phyloP scores from a whole-genome alignment of 1,140 invertebrate genomes.

The Apis cerana region DNA sequence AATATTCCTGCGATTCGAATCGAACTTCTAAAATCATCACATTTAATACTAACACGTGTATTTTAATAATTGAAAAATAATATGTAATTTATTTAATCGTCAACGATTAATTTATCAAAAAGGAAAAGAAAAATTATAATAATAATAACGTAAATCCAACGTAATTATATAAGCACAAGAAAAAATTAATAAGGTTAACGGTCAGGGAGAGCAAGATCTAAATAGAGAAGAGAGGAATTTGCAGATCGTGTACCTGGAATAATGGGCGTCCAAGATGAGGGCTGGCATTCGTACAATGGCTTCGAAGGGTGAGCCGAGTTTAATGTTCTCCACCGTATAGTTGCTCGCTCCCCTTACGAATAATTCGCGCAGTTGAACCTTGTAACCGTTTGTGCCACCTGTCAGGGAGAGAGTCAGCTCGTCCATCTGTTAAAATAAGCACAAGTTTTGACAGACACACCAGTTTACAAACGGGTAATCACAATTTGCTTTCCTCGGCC shows the following conservation, averaged over 20 bases:
- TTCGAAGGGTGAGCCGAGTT: slow-evolving; percentile 85
- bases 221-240: slow-evolving; percentile 2
- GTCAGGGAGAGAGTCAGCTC: slow-evolving; percentile 86
- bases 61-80: too few relatives aligned
- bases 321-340: slow-evolving; percentile 85
- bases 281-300: slow-evolving; percentile 85
- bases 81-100: not conserved
- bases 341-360: slow-evolving; percentile 87
- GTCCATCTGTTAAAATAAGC: slow-evolving; percentile 82
- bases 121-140: too few relatives aligned
- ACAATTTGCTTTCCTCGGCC: not conserved
- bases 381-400: slow-evolving; percentile 87
- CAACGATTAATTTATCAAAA: too few relatives aligned
- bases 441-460: not conserved
- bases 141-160: not conserved
- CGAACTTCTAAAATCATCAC: too few relatives aligned
- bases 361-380: slow-evolving; percentile 85
- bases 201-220: not conserved
- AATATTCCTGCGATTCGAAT: too few relatives aligned
- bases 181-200: not conserved
- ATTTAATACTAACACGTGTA: not conserved
- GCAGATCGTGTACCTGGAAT: slow-evolving; percentile 80
- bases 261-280: slow-evolving; percentile 85
- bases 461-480: not conserved
- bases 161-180: too few relatives aligned